phyloP scores from a whole-genome alignment of 2,888 invertebrate species.

The Beris chalybata region DNA sequence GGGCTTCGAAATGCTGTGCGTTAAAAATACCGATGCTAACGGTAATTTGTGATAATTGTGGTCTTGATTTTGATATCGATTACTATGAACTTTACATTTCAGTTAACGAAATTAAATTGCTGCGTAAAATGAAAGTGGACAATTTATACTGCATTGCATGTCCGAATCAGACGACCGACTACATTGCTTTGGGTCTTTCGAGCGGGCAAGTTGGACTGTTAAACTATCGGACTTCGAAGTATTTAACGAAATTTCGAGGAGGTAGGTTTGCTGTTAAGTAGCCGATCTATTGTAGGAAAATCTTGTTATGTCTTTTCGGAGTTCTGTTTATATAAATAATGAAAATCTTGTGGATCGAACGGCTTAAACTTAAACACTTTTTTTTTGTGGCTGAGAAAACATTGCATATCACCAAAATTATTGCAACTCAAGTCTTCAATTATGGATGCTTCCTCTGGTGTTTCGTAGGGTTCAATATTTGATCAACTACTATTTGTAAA shows the following conservation, averaged over 20 bases:
- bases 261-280: slow-evolving; percentile 39
- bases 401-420: too few species aligned
- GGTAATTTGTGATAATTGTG: not conserved
- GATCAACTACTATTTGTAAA: too few species aligned
- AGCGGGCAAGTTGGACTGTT: slow-evolving; percentile 50
- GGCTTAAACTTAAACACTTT: too few species aligned
- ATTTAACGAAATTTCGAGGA: slow-evolving; percentile 47
- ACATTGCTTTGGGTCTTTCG: slow-evolving; percentile 51
- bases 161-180: slow-evolving; percentile 49
- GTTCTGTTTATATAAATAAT: too few species aligned
- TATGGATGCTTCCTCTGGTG: too few species aligned
- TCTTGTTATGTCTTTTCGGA: too few species aligned
- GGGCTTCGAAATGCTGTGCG: slow-evolving; percentile 50
- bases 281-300: too few species aligned
- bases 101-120: slow-evolving; percentile 48
- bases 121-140: slow-evolving; percentile 50
- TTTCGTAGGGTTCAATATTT: too few species aligned
- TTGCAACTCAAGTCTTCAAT: too few species aligned
- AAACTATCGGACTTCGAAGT: slow-evolving; percentile 48
- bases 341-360: too few species aligned
- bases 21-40: slow-evolving; percentile 15
- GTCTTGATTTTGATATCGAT: not conserved
- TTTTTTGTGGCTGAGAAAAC: too few species aligned
- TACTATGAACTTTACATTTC: not conserved
- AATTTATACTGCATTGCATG: slow-evolving; percentile 51